phyloP scores from a whole-genome alignment of 2,797 vertebrate species.

The Eulemur coronatus region DNA sequence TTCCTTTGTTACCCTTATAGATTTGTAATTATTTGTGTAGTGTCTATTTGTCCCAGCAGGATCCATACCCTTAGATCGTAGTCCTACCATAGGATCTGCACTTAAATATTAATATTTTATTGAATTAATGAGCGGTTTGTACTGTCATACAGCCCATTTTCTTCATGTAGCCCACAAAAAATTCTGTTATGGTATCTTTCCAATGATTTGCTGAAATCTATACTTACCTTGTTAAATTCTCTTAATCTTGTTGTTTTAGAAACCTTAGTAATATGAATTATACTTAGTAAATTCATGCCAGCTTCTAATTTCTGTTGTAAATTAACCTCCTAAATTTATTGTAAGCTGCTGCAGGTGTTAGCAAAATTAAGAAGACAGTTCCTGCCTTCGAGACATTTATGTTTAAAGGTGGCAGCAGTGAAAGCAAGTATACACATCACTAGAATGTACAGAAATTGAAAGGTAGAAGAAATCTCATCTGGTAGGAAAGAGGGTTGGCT shows the following conservation, averaged over 20 bases:
- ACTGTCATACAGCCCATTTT: neutral
- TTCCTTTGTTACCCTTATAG: neutral
- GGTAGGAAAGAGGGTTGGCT: neutral
- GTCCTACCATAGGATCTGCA: neutral
- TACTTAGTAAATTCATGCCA: neutral
- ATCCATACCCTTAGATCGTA: neutral
- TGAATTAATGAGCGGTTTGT: neutral
- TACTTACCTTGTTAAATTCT: neutral
- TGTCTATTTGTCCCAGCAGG: neutral
- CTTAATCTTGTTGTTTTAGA: constrained; percentile 1
- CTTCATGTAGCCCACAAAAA: neutral
- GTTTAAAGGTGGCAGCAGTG: neutral
- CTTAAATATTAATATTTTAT: neutral
- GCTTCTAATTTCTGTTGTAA: constrained; percentile 21
- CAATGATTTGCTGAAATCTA: neutral
- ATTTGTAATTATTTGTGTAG: neutral
- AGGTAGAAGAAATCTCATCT: neutral
- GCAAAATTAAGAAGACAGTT: neutral
- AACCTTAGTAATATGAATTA: neutral
- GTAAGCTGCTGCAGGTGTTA: neutral
- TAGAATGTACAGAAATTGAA: neutral
- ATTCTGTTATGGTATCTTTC: neutral
- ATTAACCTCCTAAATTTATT: constrained; percentile 20
- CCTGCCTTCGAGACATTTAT: neutral
- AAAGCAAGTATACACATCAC: neutral